Conservation (phyloP, 2,113 vertebrate species). For the Crotalus viridis region DNA sequence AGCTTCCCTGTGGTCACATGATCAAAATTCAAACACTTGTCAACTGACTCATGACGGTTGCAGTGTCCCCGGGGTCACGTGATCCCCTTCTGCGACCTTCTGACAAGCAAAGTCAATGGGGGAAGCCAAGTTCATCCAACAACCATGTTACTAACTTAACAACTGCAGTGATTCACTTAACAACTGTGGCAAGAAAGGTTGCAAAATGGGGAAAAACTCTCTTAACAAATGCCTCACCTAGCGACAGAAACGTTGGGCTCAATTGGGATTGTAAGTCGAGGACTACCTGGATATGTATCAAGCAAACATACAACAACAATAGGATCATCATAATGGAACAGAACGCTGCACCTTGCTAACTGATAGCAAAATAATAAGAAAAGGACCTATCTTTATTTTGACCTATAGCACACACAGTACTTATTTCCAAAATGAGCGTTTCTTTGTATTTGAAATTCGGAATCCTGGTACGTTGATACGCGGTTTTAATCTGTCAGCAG, state of each 20-base stretch:
- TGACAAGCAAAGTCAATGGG: not conserved
- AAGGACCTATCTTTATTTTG: not conserved
- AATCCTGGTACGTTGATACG: not conserved
- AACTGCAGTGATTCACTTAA: not conserved
- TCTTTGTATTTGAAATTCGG: not conserved
- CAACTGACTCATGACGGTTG: not conserved
- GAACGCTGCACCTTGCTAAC: not conserved
- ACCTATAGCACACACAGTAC: not conserved
- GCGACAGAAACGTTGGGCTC: not conserved
- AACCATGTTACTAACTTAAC: not conserved
- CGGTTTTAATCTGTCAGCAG: not conserved
- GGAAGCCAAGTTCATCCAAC: not conserved
- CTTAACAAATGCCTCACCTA: not conserved
- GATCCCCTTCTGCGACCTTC: not conserved
- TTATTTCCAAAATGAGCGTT: not conserved
- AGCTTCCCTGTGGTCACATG: not conserved
- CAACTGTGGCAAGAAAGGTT: not conserved
- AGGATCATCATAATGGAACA: not conserved
- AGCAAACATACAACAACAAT: not conserved
- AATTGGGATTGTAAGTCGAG: not conserved
- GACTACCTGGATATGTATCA: not conserved
- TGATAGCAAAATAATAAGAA: not conserved
- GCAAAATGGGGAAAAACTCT: not conserved
- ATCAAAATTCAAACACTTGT: not conserved
- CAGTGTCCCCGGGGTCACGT: not conserved